phyloP scores from a whole-genome alignment of 2,888 invertebrate species.

The Philereme vetulata region DNA sequence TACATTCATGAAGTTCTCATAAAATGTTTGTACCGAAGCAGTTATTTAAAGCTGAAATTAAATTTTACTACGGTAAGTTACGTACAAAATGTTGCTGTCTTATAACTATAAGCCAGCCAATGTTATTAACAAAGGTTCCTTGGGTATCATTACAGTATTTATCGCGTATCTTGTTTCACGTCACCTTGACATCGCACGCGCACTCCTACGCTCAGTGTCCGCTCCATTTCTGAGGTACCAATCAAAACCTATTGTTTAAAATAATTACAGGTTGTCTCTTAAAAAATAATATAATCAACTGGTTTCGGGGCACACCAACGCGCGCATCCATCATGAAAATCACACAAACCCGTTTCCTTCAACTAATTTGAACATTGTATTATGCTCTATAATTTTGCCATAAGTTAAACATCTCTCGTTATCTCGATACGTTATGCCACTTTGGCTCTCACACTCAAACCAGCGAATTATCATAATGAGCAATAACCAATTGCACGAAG shows the following conservation, averaged over 20 bases:
- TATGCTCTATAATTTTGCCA: slow-evolving; percentile 56
- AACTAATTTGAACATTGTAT: slow-evolving; percentile 46
- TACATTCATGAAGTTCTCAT: too few species aligned
- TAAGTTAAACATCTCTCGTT: slow-evolving; percentile 56
- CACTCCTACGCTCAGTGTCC: slow-evolving; percentile 55
- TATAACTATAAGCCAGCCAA: slow-evolving; percentile 27
- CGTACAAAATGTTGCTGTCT: slow-evolving; percentile 14
- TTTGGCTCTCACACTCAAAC: slow-evolving; percentile 55
- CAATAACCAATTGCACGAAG: slow-evolving; percentile 77
- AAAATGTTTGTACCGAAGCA: slow-evolving; percentile 12
- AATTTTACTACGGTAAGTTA: slow-evolving; percentile 18
- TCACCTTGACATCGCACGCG: slow-evolving; percentile 20
- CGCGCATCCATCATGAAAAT: slow-evolving; percentile 52
- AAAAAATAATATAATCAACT: slow-evolving; percentile 54
- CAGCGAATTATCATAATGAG: slow-evolving; percentile 71
- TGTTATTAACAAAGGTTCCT: slow-evolving; percentile 17
- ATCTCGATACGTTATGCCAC: slow-evolving; percentile 52
- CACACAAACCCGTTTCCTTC: slow-evolving; percentile 45
- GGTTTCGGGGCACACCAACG: slow-evolving; percentile 52
- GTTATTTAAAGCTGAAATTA: slow-evolving; percentile 20
- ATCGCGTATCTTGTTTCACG: slow-evolving; percentile 35
- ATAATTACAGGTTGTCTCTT: slow-evolving; percentile 63
- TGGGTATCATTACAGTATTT: slow-evolving; percentile 24
- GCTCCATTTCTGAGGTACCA: slow-evolving; percentile 57
- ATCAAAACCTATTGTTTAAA: slow-evolving; percentile 69